Conservation (phyloP, 64 coral and sea anemone species). For the Montipora foliosa region DNA sequence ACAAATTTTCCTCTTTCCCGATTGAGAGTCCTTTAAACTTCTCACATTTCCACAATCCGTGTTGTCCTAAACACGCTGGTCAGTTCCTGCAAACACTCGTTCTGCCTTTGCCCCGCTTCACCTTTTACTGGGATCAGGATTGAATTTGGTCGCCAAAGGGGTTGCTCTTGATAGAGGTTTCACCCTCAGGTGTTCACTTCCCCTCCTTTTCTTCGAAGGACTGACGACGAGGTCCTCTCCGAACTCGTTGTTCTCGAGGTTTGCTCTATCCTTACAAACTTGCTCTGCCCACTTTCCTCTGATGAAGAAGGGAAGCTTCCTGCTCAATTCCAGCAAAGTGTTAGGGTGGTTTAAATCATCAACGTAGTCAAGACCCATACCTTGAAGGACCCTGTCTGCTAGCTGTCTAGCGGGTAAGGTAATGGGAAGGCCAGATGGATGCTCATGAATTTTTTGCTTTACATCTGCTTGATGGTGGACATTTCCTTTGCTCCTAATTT, state of each 20-base stretch:
- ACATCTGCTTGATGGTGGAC: background rate
- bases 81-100: background rate
- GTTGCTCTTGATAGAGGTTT: background rate
- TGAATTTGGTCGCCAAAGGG: background rate
- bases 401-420: background rate
- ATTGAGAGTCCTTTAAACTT: slow-evolving; percentile 46
- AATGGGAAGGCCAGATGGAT: background rate
- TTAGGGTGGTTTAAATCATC: slow-evolving; percentile 59
- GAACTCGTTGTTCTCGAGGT: slow-evolving; percentile 73
- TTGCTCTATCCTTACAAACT: slow-evolving; percentile 60
- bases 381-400: slow-evolving; percentile 55
- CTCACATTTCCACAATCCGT: slow-evolving; percentile 75
- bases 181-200: background rate
- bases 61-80: slow-evolving; percentile 52
- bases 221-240: slow-evolving; percentile 44
- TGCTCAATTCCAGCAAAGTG: slow-evolving; percentile 62
- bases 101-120: background rate
- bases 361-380: slow-evolving; percentile 60
- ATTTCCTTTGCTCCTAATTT: too few relatives aligned
- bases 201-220: background rate
- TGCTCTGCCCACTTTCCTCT: slow-evolving; percentile 64
- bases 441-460: background rate
- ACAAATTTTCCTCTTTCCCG: slow-evolving; percentile 58
- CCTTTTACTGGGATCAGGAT: background rate
- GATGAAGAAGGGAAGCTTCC: slow-evolving; percentile 69